Conservation (phyloP, 2,113 vertebrate species). For the Capreolus pygargus region DNA sequence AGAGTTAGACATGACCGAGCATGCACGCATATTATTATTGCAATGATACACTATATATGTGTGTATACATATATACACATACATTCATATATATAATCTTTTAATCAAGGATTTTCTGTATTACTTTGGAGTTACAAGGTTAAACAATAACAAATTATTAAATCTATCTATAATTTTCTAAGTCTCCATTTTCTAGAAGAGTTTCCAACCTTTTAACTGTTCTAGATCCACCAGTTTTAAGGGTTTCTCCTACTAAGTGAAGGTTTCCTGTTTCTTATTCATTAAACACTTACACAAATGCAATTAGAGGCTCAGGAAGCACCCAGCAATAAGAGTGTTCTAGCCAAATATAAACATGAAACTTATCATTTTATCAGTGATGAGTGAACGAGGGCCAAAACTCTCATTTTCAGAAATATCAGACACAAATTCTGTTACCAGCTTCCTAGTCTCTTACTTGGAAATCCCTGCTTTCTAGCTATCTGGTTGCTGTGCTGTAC, state of each 20-base stretch:
- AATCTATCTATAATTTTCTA: not conserved
- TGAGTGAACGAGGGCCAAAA: not conserved
- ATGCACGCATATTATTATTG: not conserved
- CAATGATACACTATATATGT: not conserved
- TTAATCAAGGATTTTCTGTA: not conserved
- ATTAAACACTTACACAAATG: not conserved
- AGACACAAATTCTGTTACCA: not conserved
- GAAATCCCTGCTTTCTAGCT: not conserved
- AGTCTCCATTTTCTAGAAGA: not conserved
- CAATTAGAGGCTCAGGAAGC: not conserved
- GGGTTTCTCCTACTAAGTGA: not conserved
- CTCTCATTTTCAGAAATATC: not conserved
- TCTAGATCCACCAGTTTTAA: not conserved
- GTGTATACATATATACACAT: not conserved
- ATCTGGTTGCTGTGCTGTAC: not conserved
- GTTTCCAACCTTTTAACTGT: not conserved
- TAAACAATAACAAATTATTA: conserved; percentile 28
- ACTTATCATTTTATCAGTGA: not conserved
- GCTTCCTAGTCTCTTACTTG: not conserved
- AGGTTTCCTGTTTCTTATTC: not conserved
- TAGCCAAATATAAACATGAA: not conserved
- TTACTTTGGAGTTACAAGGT: not conserved
- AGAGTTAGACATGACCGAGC: not conserved
- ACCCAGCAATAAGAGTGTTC: not conserved
- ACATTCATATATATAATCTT: not conserved